Evolutionary conservation across 2,888 invertebrate genomes (phyloP), one percentile per base, ranked within the genome.

Genomic region (Formica aserva): DNA sequence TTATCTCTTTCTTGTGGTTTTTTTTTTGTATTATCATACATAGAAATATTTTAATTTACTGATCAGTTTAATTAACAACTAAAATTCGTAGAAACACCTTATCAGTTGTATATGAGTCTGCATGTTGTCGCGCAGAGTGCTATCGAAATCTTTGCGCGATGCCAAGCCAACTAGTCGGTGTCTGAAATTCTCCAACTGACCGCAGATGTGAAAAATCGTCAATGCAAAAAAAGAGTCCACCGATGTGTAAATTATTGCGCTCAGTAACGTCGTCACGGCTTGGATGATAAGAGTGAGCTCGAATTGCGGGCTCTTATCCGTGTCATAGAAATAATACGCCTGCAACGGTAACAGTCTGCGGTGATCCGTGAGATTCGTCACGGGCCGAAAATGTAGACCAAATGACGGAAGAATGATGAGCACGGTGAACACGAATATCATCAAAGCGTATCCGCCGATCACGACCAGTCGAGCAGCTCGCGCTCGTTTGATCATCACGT

Each of bases 131-230:
- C 13, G 22, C 15, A 85, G 18, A 38, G 22, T 32, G 9, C 15
- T 26, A 52, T 80, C 52, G 22, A 72, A 82, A 18, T 52, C 26
- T 1, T 55, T 32, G 9, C 32, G 41, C 0, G 66, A 22, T 1
- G 35, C 11, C 1, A 67, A 72, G 11, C 32, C 48, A 13, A 29
- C 4, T 1, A 84, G 15, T 15, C 71, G 87, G 18, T 35, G 18
- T 22, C n/a, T 62, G 2, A 87, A 85, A 45, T 80, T 87, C 38
- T 85, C 67, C 55, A 87, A 26, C 57, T 87, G 85, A 0, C 72
- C 80, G 11, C 45, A 72, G 9, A 87, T 57, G n/a, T 82, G 82
- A 57, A 86, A 22, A 11, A 87, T 62, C n/a, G 76, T 0, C 4
- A 82, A 6, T 52, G 71, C 78, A 26, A 86, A 66, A 13, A 86